phyloP scores from a whole-genome alignment of 2,113 vertebrate genomes.

The Lynx canadensis region DNA sequence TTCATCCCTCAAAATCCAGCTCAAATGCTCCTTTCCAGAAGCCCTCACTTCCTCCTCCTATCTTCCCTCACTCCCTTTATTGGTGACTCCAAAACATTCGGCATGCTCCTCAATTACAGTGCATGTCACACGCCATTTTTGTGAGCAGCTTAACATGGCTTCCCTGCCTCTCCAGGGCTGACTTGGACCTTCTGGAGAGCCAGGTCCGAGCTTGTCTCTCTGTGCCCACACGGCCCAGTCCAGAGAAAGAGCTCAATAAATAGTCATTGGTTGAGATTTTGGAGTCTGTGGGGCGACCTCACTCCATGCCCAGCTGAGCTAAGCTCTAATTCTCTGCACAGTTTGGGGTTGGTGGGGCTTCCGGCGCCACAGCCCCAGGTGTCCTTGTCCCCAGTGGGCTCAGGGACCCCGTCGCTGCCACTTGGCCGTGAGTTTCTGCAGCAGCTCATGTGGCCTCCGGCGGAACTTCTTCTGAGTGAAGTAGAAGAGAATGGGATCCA shows the following conservation, averaged over 20 bases:
- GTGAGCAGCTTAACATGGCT: not conserved
- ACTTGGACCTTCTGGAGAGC: not conserved
- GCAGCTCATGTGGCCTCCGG: conserved; percentile 86
- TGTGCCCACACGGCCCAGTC: not conserved
- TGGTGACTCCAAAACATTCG: not conserved
- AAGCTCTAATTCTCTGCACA: not conserved
- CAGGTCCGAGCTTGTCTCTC: not conserved
- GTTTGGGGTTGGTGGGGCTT: not conserved
- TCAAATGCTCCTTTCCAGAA: not conserved
- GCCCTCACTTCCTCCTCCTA: not conserved
- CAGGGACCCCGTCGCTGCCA: conserved; percentile 80
- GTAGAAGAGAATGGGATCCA: conserved; percentile 98
- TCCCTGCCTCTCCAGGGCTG: not conserved
- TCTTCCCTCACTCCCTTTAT: not conserved
- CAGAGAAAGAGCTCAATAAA: conserved; percentile 6
- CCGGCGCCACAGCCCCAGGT: not conserved
- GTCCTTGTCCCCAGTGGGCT: not conserved
- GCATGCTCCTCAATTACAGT: not conserved
- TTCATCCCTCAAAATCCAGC: conserved; percentile 26
- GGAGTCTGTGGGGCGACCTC: not conserved
- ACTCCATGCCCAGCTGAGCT: not conserved
- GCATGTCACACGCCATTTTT: not conserved
- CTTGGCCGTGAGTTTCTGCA: conserved; percentile 89
- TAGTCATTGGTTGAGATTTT: not conserved
- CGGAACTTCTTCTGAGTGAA: conserved; percentile 94